phyloP scores from a whole-genome alignment of 2,113 vertebrate genomes.

The Cyanocitta stelleri region DNA sequence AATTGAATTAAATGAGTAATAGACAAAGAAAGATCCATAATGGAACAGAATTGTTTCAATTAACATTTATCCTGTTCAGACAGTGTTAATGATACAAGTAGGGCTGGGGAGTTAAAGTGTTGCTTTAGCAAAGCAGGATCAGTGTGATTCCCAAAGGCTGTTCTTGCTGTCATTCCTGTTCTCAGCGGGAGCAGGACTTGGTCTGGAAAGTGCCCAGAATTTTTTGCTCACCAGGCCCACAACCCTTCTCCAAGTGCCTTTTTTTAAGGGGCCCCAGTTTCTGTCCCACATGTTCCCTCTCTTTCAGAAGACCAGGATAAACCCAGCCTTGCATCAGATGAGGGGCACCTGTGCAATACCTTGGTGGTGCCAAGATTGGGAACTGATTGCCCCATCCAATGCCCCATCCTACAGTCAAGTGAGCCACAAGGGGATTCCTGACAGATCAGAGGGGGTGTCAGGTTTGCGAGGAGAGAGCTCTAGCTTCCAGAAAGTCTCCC shows the following conservation, averaged over 20 bases:
- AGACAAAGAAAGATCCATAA: not conserved
- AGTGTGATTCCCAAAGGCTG: not conserved
- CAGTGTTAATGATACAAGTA: not conserved
- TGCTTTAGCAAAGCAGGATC: not conserved
- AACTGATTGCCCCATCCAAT: not conserved
- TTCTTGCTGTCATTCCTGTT: not conserved
- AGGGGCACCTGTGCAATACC: not conserved
- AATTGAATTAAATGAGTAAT: not conserved
- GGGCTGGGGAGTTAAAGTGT: not conserved
- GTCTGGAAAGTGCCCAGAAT: not conserved
- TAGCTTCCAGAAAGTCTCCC: not conserved
- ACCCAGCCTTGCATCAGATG: not conserved
- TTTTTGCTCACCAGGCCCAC: not conserved
- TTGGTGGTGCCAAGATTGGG: rapidly evolving
- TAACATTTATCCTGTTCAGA: not conserved
- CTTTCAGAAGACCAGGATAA: not conserved
- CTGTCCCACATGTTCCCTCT: not conserved
- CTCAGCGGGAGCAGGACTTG: not conserved
- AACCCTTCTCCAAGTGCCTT: not conserved
- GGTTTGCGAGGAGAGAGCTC: not conserved
- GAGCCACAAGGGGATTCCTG: not conserved
- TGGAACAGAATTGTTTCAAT: not conserved
- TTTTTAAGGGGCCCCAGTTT: not conserved
- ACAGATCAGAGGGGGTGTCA: not conserved
- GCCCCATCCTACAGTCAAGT: not conserved